Percentiles rank a stretch among this genome's conserved stretches.
phyloP scores from a whole-genome alignment of 2,797 vertebrate genomes.

The Paramormyrops hopkinsi region DNA sequence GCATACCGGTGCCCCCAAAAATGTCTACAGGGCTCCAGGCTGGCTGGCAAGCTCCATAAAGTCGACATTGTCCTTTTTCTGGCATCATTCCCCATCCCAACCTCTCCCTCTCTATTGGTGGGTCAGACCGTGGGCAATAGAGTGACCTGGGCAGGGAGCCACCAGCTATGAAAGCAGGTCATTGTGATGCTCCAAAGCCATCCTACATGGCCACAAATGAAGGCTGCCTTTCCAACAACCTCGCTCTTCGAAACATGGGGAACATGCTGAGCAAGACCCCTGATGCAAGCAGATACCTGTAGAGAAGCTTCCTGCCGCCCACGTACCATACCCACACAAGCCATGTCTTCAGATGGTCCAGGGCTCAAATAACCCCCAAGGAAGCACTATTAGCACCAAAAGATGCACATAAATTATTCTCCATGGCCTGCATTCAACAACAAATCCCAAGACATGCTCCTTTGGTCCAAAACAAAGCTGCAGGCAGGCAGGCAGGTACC shows the following conservation, averaged over 20 bases:
- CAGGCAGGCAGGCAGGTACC: conserved; percentile 29
- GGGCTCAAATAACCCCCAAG: not conserved
- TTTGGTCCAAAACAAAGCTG: not conserved
- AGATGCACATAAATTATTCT: conserved; percentile 23
- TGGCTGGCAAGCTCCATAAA: conserved; percentile 1
- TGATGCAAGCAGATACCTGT: not conserved
- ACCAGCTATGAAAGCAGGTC: not conserved
- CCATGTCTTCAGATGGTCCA: not conserved
- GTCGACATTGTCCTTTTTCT: not conserved
- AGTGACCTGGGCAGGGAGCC: not conserved
- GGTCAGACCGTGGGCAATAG: not conserved
- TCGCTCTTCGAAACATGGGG: not conserved
- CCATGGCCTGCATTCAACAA: conserved; percentile 32
- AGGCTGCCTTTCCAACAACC: not conserved
- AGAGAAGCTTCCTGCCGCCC: not conserved
- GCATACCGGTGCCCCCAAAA: not conserved
- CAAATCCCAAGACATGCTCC: conserved; percentile 26
- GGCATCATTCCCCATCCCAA: not conserved
- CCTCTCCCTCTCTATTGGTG: not conserved
- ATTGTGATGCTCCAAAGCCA: not conserved
- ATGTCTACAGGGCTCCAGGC: not conserved
- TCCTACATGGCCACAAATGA: not conserved
- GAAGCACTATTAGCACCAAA: not conserved
- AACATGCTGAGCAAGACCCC: not conserved
- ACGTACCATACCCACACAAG: not conserved